Percentiles rank a stretch among this genome's conserved stretches.
These are phyloP conservation scores for Drosophila takahashii DNA, from an alignment of 1,140 invertebrate genomes.

Conservation along the genomic window DNA sequence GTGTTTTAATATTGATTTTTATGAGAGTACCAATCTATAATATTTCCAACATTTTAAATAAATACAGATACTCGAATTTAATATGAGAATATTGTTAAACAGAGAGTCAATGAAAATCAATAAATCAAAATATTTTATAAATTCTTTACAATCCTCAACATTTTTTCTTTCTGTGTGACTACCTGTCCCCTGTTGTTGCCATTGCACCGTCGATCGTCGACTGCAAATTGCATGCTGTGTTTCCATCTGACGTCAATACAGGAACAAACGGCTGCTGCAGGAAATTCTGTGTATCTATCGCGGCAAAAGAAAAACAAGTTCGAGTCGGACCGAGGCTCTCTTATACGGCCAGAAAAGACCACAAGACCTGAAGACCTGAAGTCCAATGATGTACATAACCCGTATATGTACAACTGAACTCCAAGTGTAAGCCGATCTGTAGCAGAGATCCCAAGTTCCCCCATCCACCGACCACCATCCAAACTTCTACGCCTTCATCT, in stretches of 20 bases:
- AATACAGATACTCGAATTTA: too few species aligned
- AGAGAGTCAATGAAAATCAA: not conserved
- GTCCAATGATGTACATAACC: conserved; percentile 30
- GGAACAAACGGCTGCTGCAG: conserved; percentile 47
- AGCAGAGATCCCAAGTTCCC: conserved; percentile 5
- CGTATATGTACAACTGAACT: conserved; percentile 34
- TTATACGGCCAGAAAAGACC: conserved; percentile 47
- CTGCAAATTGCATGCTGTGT: conserved; percentile 46
- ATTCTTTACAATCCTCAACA: too few species aligned
- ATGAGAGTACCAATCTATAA: too few species aligned
- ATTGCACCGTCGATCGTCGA: conserved; percentile 34
- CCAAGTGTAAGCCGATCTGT: conserved; percentile 42
- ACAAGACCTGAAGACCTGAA: conserved; percentile 1
- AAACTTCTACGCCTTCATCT: conserved; percentile 40
- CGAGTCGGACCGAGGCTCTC: conserved; percentile 37
- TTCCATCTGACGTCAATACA: conserved; percentile 23
- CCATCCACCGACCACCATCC: not conserved
- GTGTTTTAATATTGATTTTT: too few species aligned
- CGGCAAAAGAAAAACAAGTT: conserved; percentile 61
- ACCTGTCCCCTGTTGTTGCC: conserved; percentile 3
- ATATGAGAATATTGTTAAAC: too few species aligned
- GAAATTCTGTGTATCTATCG: conserved; percentile 76
- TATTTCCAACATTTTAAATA: too few species aligned
- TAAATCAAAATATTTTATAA: not conserved
- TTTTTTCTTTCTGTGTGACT: not conserved